phyloP scores from a whole-genome alignment of 2,113 vertebrate genomes.

The Cairina moschata region DNA sequence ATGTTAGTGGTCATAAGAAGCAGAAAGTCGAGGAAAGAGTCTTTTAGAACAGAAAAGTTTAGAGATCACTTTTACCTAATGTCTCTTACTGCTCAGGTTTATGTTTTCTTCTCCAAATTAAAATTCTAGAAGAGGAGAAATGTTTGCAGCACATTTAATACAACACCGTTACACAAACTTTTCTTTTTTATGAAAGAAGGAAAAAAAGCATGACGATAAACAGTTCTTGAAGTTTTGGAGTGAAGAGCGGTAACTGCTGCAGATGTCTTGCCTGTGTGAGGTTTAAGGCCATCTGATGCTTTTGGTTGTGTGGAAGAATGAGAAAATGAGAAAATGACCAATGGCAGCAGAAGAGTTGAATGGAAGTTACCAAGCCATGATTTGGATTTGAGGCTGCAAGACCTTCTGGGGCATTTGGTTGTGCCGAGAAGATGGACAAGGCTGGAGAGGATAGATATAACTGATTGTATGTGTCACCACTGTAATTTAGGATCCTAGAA shows the following conservation, averaged over 20 bases:
- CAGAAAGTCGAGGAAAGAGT: neutral
- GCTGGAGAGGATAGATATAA: neutral
- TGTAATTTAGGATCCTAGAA: neutral
- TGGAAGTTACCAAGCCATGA: neutral
- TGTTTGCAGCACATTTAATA: neutral
- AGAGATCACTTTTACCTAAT: neutral
- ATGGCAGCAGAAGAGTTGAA: neutral
- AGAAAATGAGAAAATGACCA: neutral
- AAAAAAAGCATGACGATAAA: neutral
- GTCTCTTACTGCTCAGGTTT: neutral
- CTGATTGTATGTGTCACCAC: neutral
- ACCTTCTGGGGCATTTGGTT: neutral
- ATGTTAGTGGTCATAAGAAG: neutral
- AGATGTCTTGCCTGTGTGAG: neutral
- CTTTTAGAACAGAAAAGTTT: neutral
- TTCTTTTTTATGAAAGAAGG: neutral
- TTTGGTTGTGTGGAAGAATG: neutral
- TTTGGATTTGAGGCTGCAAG: neutral
- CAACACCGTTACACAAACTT: neutral
- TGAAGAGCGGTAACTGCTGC: neutral
- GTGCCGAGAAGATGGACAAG: neutral
- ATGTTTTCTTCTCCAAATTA: neutral
- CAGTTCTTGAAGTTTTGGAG: neutral
- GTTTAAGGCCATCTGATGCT: accelerated
- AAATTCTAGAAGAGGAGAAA: neutral